phyloP scores from a whole-genome alignment of 2,797 vertebrate species.

The Mormyrus proboscirostris region DNA sequence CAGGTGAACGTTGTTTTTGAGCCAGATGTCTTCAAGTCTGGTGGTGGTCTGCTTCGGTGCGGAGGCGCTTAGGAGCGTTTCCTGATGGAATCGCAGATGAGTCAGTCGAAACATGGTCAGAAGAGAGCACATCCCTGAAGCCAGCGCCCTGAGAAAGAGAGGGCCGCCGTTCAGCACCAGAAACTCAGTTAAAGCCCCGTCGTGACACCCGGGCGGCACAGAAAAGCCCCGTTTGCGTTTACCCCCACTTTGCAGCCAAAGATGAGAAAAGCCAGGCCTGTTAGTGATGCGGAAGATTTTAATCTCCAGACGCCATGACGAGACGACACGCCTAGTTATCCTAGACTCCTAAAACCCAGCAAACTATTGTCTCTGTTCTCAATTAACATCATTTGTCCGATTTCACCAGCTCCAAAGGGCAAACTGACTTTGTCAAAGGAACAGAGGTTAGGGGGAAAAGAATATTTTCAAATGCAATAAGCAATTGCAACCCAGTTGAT shows the following conservation, averaged over 20 bases:
- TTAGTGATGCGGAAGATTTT: not conserved
- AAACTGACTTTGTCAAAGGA: not conserved
- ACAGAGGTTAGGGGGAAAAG: not conserved
- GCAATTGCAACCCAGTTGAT: not conserved
- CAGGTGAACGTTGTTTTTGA: not conserved
- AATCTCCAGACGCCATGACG: not conserved
- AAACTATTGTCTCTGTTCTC: not conserved
- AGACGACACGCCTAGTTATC: not conserved
- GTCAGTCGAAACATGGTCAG: constrained; percentile 25
- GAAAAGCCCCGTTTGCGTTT: not conserved
- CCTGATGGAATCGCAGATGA: constrained; percentile 14
- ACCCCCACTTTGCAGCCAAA: not conserved
- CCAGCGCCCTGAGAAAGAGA: constrained; percentile 45
- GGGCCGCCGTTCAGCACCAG: not conserved
- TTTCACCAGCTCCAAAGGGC: not conserved
- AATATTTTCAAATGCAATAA: not conserved
- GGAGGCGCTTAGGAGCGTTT: constrained; percentile 41
- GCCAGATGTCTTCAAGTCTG: not conserved
- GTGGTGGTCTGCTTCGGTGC: constrained; percentile 18
- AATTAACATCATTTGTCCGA: not conserved
- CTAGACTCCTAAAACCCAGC: not conserved
- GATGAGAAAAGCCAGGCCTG: not conserved
- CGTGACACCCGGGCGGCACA: not conserved
- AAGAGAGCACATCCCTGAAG: constrained; percentile 50
- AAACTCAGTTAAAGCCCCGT: not conserved